Evolutionary conservation across 23 tunicate genomes (phyloP), one percentile per base, ranked within the genome.

Genomic region (Halocynthia roretzi): DNA sequence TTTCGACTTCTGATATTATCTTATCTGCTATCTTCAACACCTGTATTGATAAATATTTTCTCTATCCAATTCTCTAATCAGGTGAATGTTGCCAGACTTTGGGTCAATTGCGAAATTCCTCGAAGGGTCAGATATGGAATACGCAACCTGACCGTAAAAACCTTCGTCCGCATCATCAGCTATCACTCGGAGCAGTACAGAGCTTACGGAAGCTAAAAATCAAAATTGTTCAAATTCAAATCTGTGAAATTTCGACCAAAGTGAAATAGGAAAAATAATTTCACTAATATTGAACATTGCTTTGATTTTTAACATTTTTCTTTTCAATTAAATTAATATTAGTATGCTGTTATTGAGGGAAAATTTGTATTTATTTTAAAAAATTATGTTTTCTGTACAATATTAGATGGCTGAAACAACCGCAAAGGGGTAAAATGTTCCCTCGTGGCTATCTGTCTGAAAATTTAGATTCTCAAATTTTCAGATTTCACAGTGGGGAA

Each of bases 101-200:
- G 68, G 17, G 53, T 74, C 77, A 19, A 88, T 64, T n/a, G n/a
- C 61, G 52, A 88, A 76, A 44, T 72, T 78, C 53, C 81, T 81
- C 8, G 56, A 50, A 6, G 22, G 31, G 50, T 72, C 80, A 62
- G 73, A 67, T 10, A 88, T 51, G n/a, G 87, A 78, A 60, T 88
- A 88, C 18, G 54, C 11, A 11, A 88, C 52, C 54, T 71, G 56
- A 8, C 94, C 94, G 62, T 61, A 83, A 20, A 60, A 50, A 5
- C 94, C 94, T 22, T 22, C 69, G 52, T 88, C 94, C 40, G 22
- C 60, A 40, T 88, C 94, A 22, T 21, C n/a, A 31, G 94, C 94
- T 7, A 21, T 11, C 17, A 71, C 84, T 10, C 67, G 84, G 52
- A 88, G 50, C 0, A 88, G 12, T 6, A 58, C 18, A 12, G 50